Evolutionary conservation across 2,888 invertebrate genomes (phyloP).

Genomic region (Hoplodrina ambigua): DNA sequence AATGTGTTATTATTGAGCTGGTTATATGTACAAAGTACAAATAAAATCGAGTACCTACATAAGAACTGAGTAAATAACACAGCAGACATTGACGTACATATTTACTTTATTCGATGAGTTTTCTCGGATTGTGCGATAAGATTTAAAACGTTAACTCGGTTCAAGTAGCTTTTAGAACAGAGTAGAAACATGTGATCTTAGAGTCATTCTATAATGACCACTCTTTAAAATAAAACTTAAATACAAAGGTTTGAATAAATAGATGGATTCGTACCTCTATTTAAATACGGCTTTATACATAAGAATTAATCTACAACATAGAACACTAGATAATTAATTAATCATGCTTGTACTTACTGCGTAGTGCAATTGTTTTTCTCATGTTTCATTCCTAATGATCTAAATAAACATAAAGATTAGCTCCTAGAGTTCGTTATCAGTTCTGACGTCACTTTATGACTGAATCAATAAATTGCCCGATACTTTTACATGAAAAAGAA

Average conservation of each 20-base stretch:
- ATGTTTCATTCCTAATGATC: constrained; percentile 9
- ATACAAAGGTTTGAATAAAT: too few relatives aligned
- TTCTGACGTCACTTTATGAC: constrained; percentile 12
- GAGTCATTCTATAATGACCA: neutral
- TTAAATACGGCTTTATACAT: neutral
- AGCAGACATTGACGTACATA: constrained; percentile 22
- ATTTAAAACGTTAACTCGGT: constrained; percentile 12
- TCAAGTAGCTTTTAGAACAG: constrained; percentile 3
- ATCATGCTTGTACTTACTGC: constrained; percentile 5
- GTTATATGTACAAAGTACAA: constrained; percentile 12
- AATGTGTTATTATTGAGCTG: constrained; percentile 18
- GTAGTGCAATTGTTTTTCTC: constrained; percentile 23
- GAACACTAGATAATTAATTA: constrained; percentile 5
- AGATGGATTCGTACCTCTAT: too few relatives aligned
- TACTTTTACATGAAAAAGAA: constrained; percentile 20
- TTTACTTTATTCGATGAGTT: constrained; percentile 18
- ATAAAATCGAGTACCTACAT: neutral
- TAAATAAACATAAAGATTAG: neutral
- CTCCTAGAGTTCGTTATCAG: constrained; percentile 3
- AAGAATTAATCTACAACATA: neutral
- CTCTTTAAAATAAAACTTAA: too few relatives aligned
- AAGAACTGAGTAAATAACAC: constrained; percentile 22
- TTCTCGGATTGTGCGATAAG: constrained; percentile 13
- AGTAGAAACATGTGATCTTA: too few relatives aligned
- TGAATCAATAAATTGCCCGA: neutral